phyloP scores from a whole-genome alignment of 2,797 vertebrate species.

The Takifugu rubripes region DNA sequence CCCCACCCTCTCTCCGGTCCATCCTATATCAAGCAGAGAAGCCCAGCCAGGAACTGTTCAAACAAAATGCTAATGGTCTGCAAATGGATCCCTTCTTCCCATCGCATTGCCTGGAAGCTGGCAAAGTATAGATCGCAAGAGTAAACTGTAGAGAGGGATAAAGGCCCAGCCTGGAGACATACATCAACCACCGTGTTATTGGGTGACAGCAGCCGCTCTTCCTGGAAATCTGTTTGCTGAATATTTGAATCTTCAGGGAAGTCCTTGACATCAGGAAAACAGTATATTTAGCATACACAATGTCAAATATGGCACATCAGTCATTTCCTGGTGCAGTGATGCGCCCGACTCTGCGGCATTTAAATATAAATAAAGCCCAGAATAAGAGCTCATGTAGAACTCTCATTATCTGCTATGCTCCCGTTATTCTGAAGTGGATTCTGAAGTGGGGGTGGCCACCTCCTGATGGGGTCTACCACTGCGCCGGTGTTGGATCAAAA shows the following conservation, averaged over 20 bases:
- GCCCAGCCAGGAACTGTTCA: slow-evolving; percentile 50
- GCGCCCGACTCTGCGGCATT: no score
- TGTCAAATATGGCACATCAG: no score
- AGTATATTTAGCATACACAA: no score
- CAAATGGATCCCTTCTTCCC: slow-evolving; percentile 53
- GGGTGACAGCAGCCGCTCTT: not conserved
- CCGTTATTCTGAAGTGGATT: not conserved
- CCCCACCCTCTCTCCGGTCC: slow-evolving; percentile 29
- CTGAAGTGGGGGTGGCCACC: not conserved
- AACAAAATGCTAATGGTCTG: slow-evolving; percentile 59
- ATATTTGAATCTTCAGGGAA: not conserved
- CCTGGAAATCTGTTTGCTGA: not conserved
- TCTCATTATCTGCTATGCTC: no score
- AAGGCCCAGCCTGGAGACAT: slow-evolving; percentile 16
- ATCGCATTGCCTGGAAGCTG: slow-evolving; percentile 30
- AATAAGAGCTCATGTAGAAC: no score
- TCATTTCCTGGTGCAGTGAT: no score
- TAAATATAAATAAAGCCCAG: no score
- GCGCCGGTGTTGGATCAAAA: not conserved
- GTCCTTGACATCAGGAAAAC: not conserved
- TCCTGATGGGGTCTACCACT: not conserved
- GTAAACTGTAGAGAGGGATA: slow-evolving; percentile 16
- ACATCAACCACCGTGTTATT: slow-evolving; percentile 5
- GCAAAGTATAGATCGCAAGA: slow-evolving; percentile 29
- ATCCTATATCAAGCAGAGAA: slow-evolving; percentile 42